Evolutionary conservation across 2,113 vertebrate species (phyloP).

Genomic region (Scopus umbretta): DNA sequence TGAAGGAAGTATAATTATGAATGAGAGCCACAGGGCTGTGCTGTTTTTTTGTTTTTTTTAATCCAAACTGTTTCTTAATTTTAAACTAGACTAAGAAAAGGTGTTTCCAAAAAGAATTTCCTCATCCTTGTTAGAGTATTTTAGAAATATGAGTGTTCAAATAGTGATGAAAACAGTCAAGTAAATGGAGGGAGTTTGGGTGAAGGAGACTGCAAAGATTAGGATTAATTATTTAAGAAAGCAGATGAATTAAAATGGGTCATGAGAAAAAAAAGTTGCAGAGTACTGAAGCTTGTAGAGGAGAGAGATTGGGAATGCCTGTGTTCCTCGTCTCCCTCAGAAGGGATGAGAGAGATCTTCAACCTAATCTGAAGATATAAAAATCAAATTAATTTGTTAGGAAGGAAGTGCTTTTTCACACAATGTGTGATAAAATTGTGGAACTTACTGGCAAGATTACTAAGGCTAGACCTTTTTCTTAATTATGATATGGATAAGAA

Average conservation of each 20-base stretch:
- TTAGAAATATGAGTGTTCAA: neutral
- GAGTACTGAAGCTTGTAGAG: neutral
- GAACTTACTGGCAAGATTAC: neutral
- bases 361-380: neutral
- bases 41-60: neutral
- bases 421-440: neutral
- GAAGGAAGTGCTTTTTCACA: neutral
- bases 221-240: neutral
- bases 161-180: neutral
- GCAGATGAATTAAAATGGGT: neutral
- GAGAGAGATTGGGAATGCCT: neutral
- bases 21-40: neutral
- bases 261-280: neutral
- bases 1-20: neutral
- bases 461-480: neutral
- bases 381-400: neutral
- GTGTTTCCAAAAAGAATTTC: neutral
- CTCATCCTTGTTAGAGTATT: neutral
- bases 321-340: neutral
- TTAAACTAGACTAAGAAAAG: neutral
- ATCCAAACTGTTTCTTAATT: neutral
- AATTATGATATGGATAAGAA: neutral
- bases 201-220: neutral
- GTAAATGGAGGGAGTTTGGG: neutral
- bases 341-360: neutral